Evolutionary conservation across 2,888 invertebrate genomes (phyloP), one percentile per base, ranked within the genome.

Genomic region (Machimus atricapillus): DNA sequence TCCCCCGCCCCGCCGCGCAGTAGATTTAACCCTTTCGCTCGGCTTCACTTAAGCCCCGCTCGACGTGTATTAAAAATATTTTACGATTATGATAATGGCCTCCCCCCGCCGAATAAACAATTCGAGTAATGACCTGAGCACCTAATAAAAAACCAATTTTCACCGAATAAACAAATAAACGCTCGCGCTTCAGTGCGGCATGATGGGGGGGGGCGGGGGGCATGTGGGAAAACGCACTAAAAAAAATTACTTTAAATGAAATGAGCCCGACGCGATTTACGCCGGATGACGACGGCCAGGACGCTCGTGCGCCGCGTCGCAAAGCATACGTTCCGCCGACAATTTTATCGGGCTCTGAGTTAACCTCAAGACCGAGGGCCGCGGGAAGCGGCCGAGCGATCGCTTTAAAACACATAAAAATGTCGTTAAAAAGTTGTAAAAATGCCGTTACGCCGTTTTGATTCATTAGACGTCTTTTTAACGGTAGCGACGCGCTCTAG

Each of bases 91-190:
- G 86, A 86, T 87, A 86, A 87, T 86, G 83, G 86, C 86, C 46
- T 81, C 31, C 56, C 52, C 78, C 19, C 86, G 23, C 73, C 66
- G 23, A 37, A 87, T 88, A 88, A 88, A 87, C 87, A 83, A 87
- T 88, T 86, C 86, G 85, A 87, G 85, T 87, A 87, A 88, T 87
- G 87, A 87, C 85, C 78, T 86, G 88, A 83, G 85, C 88, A 89
- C 87, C 87, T 88, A 89, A 89, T 89, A 88, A 89, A 89, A 89
- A 89, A 87, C 87, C 88, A 88, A 88, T 88, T 87, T 89, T 85
- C 58, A 87, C 66, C 19, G 85, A 79, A 88, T 88, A 88, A 88
- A 88, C 87, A 87, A 88, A 88, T 78, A 86, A 77, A 77, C 76
- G 76, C 9, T 31, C 27, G 43, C 76, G 27, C 73, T 37, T 56